A percentile compares a stretch with the other conserved stretches of the same genome.
Evolutionary conservation across 2,888 invertebrate genomes (phyloP).

Genomic region (Cheiracanthium punctorium): DNA sequence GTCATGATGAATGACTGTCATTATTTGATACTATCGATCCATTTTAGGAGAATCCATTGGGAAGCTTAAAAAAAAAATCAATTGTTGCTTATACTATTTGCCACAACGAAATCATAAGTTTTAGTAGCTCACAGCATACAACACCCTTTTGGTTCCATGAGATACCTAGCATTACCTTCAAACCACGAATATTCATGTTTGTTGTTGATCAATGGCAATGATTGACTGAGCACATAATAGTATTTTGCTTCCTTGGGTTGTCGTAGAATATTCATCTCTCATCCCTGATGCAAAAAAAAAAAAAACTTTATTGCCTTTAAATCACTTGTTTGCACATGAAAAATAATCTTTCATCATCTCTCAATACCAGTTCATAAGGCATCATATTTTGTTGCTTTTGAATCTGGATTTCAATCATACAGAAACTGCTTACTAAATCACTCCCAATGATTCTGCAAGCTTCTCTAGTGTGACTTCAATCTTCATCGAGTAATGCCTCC

Average conservation of each 20-base stretch:
- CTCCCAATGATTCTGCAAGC: slow-evolving; percentile 2
- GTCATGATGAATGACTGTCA: too few species aligned
- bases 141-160: too few species aligned
- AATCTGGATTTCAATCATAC: not conserved
- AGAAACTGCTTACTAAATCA: not conserved
- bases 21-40: too few species aligned
- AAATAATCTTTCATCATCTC: not conserved
- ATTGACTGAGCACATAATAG: too few species aligned
- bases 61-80: too few species aligned
- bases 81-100: too few species aligned
- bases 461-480: not conserved
- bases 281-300: not conserved
- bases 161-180: too few species aligned
- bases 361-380: not conserved
- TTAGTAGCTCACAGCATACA: too few species aligned
- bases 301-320: not conserved
- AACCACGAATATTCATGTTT: not conserved
- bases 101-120: too few species aligned
- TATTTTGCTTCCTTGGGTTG: not conserved
- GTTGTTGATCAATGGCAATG: too few species aligned
- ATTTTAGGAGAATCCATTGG: too few species aligned
- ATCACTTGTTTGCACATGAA: too few species aligned
- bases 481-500: slow-evolving; percentile 3
- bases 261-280: not conserved
- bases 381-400: not conserved